Conservation (phyloP, 35 echinoderm and acorn worm species). For the Strongylocentrotus purpuratus region DNA sequence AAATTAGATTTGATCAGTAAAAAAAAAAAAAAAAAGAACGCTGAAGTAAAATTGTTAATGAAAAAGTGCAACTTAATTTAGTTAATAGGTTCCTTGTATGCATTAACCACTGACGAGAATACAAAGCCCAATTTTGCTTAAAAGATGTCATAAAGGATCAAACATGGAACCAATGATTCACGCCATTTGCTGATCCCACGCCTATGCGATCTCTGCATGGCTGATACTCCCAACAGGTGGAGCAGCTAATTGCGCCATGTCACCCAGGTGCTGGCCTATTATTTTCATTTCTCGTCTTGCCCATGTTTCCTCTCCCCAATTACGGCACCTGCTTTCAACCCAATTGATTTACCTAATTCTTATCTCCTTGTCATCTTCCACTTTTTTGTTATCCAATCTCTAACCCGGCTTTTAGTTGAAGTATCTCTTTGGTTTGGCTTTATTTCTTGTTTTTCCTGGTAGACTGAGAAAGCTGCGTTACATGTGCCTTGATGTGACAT, state of each 20-base stretch:
- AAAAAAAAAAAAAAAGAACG: too few relatives aligned
- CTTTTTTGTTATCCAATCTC: not conserved
- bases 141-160: not conserved
- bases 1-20: too few relatives aligned
- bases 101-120: too few relatives aligned
- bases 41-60: too few relatives aligned
- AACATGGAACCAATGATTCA: not conserved
- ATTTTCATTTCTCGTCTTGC: conserved; percentile 10
- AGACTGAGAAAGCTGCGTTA: not conserved
- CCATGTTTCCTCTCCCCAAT: not conserved
- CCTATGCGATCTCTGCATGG: not conserved
- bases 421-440: not conserved
- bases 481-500: not conserved
- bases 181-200: not conserved
- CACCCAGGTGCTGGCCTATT: not conserved
- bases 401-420: not conserved
- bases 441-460: not conserved
- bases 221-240: not conserved
- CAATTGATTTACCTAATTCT: not conserved
- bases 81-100: too few relatives aligned
- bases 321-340: not conserved
- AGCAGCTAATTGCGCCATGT: not conserved
- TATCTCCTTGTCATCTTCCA: not conserved
- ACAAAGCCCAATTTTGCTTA: too few relatives aligned
- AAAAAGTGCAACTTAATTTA: too few relatives aligned